phyloP scores from a whole-genome alignment of 2,113 vertebrate species.

The Corythaeola cristata region DNA sequence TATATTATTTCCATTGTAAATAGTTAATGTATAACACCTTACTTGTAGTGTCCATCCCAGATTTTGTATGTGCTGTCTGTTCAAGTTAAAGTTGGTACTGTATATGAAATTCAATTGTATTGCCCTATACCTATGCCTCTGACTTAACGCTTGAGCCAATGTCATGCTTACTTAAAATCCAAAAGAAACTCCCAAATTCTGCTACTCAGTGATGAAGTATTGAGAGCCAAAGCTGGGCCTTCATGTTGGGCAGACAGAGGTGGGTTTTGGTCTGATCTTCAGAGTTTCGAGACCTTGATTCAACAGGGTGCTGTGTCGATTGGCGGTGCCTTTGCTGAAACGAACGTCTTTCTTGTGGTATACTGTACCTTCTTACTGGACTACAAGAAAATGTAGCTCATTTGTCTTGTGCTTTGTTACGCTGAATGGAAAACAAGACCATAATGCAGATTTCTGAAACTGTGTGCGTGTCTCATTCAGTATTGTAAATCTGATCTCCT shows the following conservation, averaged over 20 bases:
- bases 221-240: background rate
- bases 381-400: background rate
- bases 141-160: background rate
- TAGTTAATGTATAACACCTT: background rate
- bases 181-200: background rate
- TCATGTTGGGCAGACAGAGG: background rate
- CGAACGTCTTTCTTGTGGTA: background rate
- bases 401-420: background rate
- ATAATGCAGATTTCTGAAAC: background rate
- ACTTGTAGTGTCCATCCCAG: background rate
- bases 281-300: background rate
- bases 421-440: background rate
- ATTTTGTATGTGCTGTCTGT: background rate
- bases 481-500: background rate
- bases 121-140: background rate
- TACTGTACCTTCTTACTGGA: background rate
- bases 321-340: background rate
- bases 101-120: background rate
- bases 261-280: background rate
- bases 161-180: fast-evolving
- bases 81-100: background rate
- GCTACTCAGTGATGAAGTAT: background rate
- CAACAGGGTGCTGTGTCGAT: background rate
- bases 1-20: background rate
- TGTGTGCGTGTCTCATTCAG: fast-evolving